Evolutionary conservation across 2,888 invertebrate genomes (phyloP), one percentile per base, ranked within the genome.

Genomic region (Ctenicera cuprea): DNA sequence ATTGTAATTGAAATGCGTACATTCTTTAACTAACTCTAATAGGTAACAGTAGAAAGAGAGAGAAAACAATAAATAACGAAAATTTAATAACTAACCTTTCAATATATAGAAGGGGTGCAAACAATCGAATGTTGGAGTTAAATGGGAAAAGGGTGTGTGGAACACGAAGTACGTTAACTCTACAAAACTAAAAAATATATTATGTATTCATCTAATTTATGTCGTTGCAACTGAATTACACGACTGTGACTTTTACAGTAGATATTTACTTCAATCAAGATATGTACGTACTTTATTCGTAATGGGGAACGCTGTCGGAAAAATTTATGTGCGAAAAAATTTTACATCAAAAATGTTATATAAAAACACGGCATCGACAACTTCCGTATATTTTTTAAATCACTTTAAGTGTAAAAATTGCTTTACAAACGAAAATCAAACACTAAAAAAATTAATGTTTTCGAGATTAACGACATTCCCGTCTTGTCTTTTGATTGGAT

Each of bases 151-250:
- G 69, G 18, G 16, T n/a, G 30, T 30, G 43, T 57, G 70, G 63
- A 70, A 70, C 70, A 70, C 70, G 41, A 70, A 68, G 16, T 59
- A 54, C 22, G 30, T 62, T 16, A 37, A 52, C 1, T 48, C 26
- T 68, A 61, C 37, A 52, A 68, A 61, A 69, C 70, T 70, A 70
- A 26, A 16, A 63, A 48, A 62, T 63, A 70, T 48, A 63, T 70
- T 37, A 70, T 63, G 70, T 68, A 45, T 70, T 64, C 70, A 70
- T 54, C 45, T 26, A 20, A 20, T 54, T 38, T 45, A 33, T 9
- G 33, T 33, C 33, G 33, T 33, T 33, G 33, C 33, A 33, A 33
- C 33, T 33, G 33, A 5, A 9, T 26, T 5, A 33, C 9, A 9
- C 9, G 22, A 18, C 16, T 5, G 5, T 45, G 37, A 52, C 43